phyloP scores from a whole-genome alignment of 1,140 invertebrate genomes.

The Armadillidium nasatum region DNA sequence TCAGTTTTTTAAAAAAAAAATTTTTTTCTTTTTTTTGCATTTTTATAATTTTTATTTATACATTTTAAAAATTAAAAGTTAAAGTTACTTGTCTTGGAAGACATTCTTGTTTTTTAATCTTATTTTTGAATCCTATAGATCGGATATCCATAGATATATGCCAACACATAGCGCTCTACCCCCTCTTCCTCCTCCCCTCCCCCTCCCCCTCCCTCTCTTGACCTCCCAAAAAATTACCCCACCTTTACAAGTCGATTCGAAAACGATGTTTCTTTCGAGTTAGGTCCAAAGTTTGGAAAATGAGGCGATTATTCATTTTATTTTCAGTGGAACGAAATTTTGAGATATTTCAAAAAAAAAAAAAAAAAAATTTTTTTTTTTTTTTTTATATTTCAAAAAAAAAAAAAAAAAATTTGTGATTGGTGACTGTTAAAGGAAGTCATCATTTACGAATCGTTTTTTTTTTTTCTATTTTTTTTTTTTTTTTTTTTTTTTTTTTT shows the following conservation, averaged over 20 bases:
- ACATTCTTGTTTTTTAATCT: too few relatives aligned
- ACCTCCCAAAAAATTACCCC: not conserved
- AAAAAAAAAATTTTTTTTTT: too few relatives aligned
- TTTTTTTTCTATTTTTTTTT: not conserved
- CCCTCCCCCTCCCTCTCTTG: not conserved
- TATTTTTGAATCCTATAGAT: too few relatives aligned
- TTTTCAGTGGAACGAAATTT: not conserved
- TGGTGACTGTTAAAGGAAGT: not conserved
- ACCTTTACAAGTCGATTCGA: not conserved
- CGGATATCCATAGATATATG: not conserved
- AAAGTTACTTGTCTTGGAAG: too few relatives aligned
- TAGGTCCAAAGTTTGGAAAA: conserved; percentile 1
- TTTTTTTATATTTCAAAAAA: too few relatives aligned
- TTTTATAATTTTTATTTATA: too few relatives aligned
- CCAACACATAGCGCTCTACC: not conserved
- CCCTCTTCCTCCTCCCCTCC: not conserved
- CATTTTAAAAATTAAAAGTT: too few relatives aligned
- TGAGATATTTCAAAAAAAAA: conserved; percentile 3
- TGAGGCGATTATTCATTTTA: conserved; percentile 11
- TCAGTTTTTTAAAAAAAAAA: too few relatives aligned
- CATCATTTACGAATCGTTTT: not conserved
- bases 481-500: too few relatives aligned
- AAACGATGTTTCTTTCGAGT: conserved; percentile 1
- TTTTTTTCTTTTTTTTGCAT: too few relatives aligned
- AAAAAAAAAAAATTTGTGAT: not conserved